phyloP scores from a whole-genome alignment of 2,797 vertebrate genomes.

The Phoeniculus purpureus region DNA sequence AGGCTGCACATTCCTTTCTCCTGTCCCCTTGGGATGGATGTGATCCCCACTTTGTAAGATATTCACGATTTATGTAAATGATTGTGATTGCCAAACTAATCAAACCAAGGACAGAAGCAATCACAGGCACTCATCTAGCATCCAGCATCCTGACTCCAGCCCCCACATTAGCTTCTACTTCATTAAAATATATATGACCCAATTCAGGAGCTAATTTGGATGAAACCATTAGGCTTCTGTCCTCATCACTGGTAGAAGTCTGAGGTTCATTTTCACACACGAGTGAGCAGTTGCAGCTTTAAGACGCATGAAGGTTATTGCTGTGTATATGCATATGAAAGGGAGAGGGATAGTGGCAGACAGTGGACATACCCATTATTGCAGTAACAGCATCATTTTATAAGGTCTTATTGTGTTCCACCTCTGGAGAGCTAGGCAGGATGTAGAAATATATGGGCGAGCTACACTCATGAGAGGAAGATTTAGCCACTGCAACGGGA shows the following conservation, averaged over 20 bases:
- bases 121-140: slow-evolving; percentile 28
- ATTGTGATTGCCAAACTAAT: slow-evolving; percentile 58
- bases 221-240: slow-evolving; percentile 52
- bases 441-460: background rate
- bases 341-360: background rate
- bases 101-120: slow-evolving; percentile 65
- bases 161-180: slow-evolving; percentile 35
- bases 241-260: slow-evolving; percentile 31
- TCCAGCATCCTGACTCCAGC: slow-evolving; percentile 28
- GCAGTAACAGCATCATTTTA: background rate
- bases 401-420: background rate
- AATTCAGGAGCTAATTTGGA: slow-evolving; percentile 66
- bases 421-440: background rate
- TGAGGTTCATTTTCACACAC: slow-evolving; percentile 61
- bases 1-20: background rate
- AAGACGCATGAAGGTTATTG: slow-evolving; percentile 68
- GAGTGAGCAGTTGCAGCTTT: slow-evolving; percentile 55
- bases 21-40: background rate
- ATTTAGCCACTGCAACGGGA: background rate
- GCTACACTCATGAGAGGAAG: background rate
- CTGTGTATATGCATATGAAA: background rate
- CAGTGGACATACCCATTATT: background rate
- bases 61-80: slow-evolving; percentile 35
- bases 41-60: background rate
- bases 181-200: slow-evolving; percentile 67